phyloP scores from a whole-genome alignment of 2,888 invertebrate genomes.

The Galerucella nymphaeae region DNA sequence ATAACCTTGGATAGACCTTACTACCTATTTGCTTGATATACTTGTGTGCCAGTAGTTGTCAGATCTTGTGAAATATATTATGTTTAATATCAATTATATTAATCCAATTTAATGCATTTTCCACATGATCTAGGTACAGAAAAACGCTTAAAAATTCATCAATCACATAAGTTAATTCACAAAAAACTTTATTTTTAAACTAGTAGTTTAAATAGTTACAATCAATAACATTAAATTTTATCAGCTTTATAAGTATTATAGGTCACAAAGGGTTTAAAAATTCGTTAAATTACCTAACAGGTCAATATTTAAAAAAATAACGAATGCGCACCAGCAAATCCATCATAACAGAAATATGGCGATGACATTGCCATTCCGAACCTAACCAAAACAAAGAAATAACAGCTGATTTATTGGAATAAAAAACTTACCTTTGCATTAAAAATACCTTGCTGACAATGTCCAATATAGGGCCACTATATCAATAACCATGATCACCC shows the following conservation, averaged over 20 bases:
- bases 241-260: neutral
- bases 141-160: neutral
- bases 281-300: neutral
- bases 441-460: constrained; percentile 16
- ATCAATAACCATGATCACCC: constrained; percentile 20
- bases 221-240: neutral
- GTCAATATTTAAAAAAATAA: neutral
- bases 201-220: neutral
- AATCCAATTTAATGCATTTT: neutral
- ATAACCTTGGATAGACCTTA: too few relatives aligned
- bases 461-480: neutral
- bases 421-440: constrained; percentile 39
- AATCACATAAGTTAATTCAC: neutral
- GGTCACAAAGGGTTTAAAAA: constrained; percentile 2
- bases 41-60: too few relatives aligned
- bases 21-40: too few relatives aligned
- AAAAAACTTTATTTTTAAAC: neutral
- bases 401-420: constrained; percentile 40
- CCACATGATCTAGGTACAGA: neutral
- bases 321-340: constrained; percentile 5
- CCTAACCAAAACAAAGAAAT: constrained; percentile 41
- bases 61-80: too few relatives aligned
- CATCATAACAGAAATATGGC: constrained; percentile 18
- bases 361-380: constrained; percentile 29
- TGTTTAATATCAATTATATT: too few relatives aligned